phyloP scores from a whole-genome alignment of 2,888 invertebrate species.

The Dolichopus griseipennis region DNA sequence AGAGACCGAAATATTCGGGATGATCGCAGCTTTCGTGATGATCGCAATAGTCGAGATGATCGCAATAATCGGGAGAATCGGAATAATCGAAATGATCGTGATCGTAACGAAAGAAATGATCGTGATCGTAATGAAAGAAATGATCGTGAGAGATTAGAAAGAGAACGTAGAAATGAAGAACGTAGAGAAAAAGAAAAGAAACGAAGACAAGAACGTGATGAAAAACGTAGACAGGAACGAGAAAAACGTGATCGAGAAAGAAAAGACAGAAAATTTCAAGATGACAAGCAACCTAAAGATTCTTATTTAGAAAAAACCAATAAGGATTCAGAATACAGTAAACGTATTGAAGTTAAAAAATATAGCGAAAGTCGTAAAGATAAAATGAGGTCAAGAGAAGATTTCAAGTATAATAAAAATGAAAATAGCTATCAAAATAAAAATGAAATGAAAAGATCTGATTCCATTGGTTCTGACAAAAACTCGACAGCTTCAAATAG shows the following conservation, averaged over 20 bases:
- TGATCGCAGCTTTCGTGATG: conserved; percentile 14
- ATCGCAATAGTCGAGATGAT: conserved; percentile 8
- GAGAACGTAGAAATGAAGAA: conserved; percentile 21
- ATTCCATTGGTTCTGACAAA: conserved; percentile 14
- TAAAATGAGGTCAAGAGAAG: conserved; percentile 19
- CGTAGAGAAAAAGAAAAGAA: conserved; percentile 33
- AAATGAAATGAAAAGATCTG: conserved; percentile 13
- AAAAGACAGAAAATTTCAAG: conserved; percentile 27
- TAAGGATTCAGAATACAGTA: conserved; percentile 21
- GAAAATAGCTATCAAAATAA: conserved; percentile 12
- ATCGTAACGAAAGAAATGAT: conserved; percentile 8
- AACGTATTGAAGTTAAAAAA: conserved; percentile 30
- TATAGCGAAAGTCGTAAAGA: conserved; percentile 30
- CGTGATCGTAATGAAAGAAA: not conserved
- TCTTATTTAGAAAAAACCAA: conserved; percentile 17
- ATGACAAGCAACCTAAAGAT: conserved; percentile 17
- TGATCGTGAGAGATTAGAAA: not conserved
- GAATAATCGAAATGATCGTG: conserved; percentile 10
- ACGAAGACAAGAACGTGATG: conserved; percentile 36
- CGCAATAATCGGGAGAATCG: conserved; percentile 12
- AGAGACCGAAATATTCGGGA: not conserved
- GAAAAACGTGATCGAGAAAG: conserved; percentile 31
- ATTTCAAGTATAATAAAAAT: conserved; percentile 10
- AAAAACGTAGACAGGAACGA: conserved; percentile 38
- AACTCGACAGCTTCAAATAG: not conserved